Conservation (phyloP, 2,113 vertebrate genomes). For the Zeus faber region DNA sequence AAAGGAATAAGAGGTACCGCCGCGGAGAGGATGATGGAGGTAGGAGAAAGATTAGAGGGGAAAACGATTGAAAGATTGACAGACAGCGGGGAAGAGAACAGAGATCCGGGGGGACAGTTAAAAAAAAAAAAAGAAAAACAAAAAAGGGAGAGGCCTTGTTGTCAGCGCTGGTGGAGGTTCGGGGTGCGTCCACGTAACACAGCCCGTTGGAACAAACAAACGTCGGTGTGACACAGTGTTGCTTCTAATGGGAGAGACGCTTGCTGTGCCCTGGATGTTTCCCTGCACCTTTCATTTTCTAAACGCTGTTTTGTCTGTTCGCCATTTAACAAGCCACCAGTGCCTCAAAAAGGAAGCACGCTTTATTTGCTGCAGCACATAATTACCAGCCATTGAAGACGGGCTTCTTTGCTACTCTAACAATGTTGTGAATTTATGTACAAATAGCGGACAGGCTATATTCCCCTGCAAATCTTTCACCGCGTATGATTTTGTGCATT, state of each 20-base stretch:
- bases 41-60: conserved; percentile 59
- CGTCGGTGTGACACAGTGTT: conserved; percentile 43
- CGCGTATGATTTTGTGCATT: conserved; percentile 20
- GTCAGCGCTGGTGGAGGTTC: conserved; percentile 54
- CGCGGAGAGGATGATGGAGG: conserved; percentile 17
- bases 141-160: conserved; percentile 51
- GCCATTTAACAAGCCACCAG: conserved; percentile 71
- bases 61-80: conserved; percentile 26
- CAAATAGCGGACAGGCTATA: conserved; percentile 56
- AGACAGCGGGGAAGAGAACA: conserved; percentile 20
- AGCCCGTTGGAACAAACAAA: conserved; percentile 59
- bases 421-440: conserved; percentile 62
- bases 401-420: conserved; percentile 65
- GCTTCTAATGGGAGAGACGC: conserved; percentile 67
- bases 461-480: conserved; percentile 46
- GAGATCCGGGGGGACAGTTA: conserved; percentile 17
- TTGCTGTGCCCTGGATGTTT: conserved; percentile 64
- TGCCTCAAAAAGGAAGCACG: conserved; percentile 61
- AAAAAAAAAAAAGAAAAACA: conserved; percentile 17
- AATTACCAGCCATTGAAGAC: conserved; percentile 69
- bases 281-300: conserved; percentile 69
- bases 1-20: conserved; percentile 43
- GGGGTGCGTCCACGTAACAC: conserved; percentile 58
- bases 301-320: conserved; percentile 74
- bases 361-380: conserved; percentile 70